Evolutionary conservation across 1,140 invertebrate genomes (phyloP), one percentile per base, ranked within the genome.

Genomic region (Sycobia sp.): DNA sequence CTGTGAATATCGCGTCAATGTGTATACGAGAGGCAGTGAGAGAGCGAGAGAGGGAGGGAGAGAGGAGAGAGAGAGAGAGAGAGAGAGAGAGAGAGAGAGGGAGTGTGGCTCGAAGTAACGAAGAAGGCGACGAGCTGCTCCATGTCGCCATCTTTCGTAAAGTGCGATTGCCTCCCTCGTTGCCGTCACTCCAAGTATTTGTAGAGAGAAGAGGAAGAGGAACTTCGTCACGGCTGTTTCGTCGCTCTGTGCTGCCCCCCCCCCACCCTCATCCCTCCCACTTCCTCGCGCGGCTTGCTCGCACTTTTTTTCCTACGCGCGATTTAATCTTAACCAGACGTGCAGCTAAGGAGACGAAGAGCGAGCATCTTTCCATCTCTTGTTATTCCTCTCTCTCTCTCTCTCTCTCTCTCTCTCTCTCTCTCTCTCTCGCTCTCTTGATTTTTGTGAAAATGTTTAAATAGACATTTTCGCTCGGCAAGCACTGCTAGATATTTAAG

Each of bases 81-180:
- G 41, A 18, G 11, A n/a, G 16, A 11, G 41, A 43, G 4, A 43
- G 11, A 20, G 38, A 9, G 14, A 5, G 38, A 39, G 16, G 38
- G 14, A 4, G n/a, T 4, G 11, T 39, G 38, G 16, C 5, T 18
- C 5, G n/a, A 43, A 10, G 39, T 7, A 20, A 5, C n/a, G 11
- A 16, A 39, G 38, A 39, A 39, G 9, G 3, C 14, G 9, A 39
- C 14, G n/a, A 39, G 38, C n/a, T n/a, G n/a, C n/a, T n/a, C n/a
- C n/a, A n/a, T n/a, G 25, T 49, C 58, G 49, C 58, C 58, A 60
- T 60, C 58, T 60, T 51, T 60, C 58, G 58, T 32, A 53, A 60
- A 60, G 36, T 60, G 47, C 57, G 57, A 59, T 59, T 59, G 57
- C 32, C 56, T 23, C 23, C 27, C n/a, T 25, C 55, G 29, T 46